These are phyloP conservation scores for Oscheius sp. DNA, from an alignment of 1,140 invertebrate genomes.

Conservation along the genomic window DNA sequence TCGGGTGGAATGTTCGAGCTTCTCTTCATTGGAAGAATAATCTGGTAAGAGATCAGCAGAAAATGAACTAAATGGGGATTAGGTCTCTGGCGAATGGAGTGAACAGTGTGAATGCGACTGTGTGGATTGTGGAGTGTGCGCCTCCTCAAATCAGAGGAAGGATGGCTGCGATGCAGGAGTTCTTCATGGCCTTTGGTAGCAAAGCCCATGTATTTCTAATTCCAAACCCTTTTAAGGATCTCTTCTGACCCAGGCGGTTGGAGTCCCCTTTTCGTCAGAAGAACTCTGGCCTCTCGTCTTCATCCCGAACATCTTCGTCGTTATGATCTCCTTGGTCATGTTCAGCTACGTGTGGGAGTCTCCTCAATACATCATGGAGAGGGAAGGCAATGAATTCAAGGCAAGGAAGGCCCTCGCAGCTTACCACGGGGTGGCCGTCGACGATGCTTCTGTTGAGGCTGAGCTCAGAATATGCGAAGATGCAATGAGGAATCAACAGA, in stretches of 20 bases:
- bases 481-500: slow-evolving; percentile 10
- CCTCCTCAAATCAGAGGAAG: slow-evolving; percentile 34
- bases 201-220: slow-evolving; percentile 3
- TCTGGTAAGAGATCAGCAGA: slow-evolving; percentile 17
- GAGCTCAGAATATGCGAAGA: slow-evolving; percentile 37
- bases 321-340: slow-evolving; percentile 33
- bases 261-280: slow-evolving; percentile 39
- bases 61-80: not conserved
- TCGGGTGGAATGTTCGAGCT: slow-evolving; percentile 31
- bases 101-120: slow-evolving; percentile 41
- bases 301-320: slow-evolving; percentile 32
- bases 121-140: slow-evolving; percentile 45
- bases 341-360: slow-evolving; percentile 39
- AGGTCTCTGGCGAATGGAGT: slow-evolving; percentile 40
- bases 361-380: slow-evolving; percentile 41
- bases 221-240: slow-evolving; percentile 25
- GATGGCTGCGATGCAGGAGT: slow-evolving; percentile 46
- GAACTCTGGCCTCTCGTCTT: slow-evolving; percentile 41
- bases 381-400: slow-evolving; percentile 29
- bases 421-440: slow-evolving; percentile 35
- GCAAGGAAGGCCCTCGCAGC: slow-evolving; percentile 36
- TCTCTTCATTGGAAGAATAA: slow-evolving; percentile 39
- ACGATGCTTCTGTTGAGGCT: slow-evolving; percentile 35
- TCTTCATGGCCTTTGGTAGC: slow-evolving; percentile 43
- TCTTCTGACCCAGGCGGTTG: slow-evolving; percentile 39